These are phyloP conservation scores for Melipona quadrifasciata DNA, from an alignment of 1,140 invertebrate genomes.

Conservation along the genomic window DNA sequence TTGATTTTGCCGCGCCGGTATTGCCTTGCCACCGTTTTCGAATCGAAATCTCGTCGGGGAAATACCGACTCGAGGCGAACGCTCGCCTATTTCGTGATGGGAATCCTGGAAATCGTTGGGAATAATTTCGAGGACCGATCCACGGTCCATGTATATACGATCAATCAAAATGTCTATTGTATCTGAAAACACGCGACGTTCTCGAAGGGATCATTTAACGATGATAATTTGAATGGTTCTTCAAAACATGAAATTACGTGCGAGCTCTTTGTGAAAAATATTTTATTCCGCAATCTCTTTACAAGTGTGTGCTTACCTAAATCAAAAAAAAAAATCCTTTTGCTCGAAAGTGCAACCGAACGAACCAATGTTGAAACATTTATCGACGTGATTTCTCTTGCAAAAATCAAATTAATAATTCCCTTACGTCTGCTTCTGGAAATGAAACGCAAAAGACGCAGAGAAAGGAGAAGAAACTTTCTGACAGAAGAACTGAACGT, in stretches of 20 bases:
- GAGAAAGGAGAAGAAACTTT: too few species aligned
- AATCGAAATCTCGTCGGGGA: background rate
- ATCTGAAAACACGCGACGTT: too few species aligned
- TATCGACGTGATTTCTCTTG: background rate
- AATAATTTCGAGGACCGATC: background rate
- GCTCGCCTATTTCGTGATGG: background rate
- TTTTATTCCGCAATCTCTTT: too few species aligned
- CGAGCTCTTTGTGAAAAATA: background rate
- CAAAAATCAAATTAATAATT: background rate
- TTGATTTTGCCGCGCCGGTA: background rate
- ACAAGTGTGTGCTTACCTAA: too few species aligned
- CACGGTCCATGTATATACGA: too few species aligned
- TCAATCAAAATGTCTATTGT: too few species aligned
- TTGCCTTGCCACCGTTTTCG: background rate
- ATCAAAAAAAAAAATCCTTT: background rate
- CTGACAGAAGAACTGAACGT: too few species aligned
- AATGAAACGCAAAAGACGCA: too few species aligned
- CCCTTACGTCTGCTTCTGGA: background rate
- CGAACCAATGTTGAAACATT: background rate
- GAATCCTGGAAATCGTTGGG: background rate
- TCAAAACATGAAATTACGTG: background rate
- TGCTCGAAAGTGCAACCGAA: background rate
- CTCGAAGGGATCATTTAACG: background rate
- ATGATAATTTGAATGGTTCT: background rate
- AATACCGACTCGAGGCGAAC: background rate